A percentile compares a stretch with the other conserved stretches of the same genome.
Conservation (phyloP, 2,797 vertebrate species). For the Cottoperca gobio region DNA sequence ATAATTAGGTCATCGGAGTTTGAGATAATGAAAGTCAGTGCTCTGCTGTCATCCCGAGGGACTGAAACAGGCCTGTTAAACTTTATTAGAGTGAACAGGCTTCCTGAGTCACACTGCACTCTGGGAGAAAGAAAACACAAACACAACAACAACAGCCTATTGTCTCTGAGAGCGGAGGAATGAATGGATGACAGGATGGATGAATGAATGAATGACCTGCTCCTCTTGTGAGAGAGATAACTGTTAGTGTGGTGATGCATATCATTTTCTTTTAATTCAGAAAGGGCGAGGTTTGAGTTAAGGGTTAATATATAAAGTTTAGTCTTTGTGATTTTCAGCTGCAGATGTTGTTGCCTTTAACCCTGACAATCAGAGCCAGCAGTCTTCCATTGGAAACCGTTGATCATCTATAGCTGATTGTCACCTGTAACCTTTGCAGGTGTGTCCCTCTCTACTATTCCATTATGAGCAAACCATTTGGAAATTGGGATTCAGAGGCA, state of each 20-base stretch:
- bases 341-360: slow-evolving; percentile 10
- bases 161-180: slow-evolving; percentile 59
- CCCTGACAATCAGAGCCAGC: not conserved
- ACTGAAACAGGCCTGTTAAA: slow-evolving; percentile 70
- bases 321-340: not conserved
- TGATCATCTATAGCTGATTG: not conserved
- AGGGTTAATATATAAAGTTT: not conserved
- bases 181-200: slow-evolving; percentile 51
- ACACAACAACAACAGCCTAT: slow-evolving; percentile 76
- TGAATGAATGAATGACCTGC: slow-evolving; percentile 58
- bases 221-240: slow-evolving; percentile 14
- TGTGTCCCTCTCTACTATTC: not conserved
- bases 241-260: not conserved
- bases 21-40: slow-evolving; percentile 76
- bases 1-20: slow-evolving; percentile 77
- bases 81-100: slow-evolving; percentile 75
- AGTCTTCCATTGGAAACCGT: not conserved
- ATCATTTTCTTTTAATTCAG: not conserved
- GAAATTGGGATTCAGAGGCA: too few relatives aligned
- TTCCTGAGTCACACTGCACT: slow-evolving; percentile 57
- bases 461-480: not conserved
- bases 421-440: not conserved
- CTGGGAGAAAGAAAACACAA: slow-evolving; percentile 64
- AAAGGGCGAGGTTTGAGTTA: not conserved
- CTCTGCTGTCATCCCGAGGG: slow-evolving; percentile 54